A percentile compares a stretch with the other conserved stretches of the same genome.
Conservation (phyloP, 2,888 invertebrate genomes). For the Leucoptera coffeella region DNA sequence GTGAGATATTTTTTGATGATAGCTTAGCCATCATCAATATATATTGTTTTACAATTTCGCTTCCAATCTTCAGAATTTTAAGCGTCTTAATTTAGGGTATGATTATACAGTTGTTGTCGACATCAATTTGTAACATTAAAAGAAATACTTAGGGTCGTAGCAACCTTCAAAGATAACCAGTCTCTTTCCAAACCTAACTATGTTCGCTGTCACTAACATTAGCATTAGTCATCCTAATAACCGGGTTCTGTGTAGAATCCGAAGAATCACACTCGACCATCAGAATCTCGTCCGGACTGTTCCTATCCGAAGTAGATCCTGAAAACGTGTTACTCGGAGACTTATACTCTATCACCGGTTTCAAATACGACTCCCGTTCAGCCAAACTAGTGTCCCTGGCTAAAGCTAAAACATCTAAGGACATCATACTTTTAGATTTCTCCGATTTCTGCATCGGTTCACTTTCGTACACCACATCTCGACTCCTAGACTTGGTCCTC, state of each 20-base stretch:
- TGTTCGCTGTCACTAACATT: constrained; percentile 39
- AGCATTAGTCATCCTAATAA: constrained; percentile 42
- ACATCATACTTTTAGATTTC: constrained; percentile 46
- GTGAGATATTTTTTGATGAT: too few relatives aligned
- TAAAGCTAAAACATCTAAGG: constrained; percentile 32
- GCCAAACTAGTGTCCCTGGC: constrained; percentile 31
- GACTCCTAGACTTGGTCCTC: constrained; percentile 27
- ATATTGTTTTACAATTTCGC: too few relatives aligned
- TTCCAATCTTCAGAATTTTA: too few relatives aligned
- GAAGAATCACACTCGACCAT: constrained; percentile 46
- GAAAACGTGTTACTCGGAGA: constrained; percentile 41
- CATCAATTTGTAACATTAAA: too few relatives aligned
- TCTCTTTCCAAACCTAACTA: too few relatives aligned
- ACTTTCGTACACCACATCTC: constrained; percentile 30
- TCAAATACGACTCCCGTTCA: constrained; percentile 38
- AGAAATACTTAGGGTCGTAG: too few relatives aligned
- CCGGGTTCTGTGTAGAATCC: constrained; percentile 38
- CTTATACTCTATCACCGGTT: constrained; percentile 43
- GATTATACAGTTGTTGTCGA: background rate
- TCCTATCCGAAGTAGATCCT: constrained; percentile 39
- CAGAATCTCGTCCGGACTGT: constrained; percentile 38
- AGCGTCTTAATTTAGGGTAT: too few relatives aligned
- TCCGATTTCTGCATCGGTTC: constrained; percentile 28
- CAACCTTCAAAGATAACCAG: constrained; percentile 4
- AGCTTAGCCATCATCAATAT: too few relatives aligned